phyloP scores from a whole-genome alignment of 37 sponge, comb jelly and placozoan genomes.

The Beroe forskalii region DNA sequence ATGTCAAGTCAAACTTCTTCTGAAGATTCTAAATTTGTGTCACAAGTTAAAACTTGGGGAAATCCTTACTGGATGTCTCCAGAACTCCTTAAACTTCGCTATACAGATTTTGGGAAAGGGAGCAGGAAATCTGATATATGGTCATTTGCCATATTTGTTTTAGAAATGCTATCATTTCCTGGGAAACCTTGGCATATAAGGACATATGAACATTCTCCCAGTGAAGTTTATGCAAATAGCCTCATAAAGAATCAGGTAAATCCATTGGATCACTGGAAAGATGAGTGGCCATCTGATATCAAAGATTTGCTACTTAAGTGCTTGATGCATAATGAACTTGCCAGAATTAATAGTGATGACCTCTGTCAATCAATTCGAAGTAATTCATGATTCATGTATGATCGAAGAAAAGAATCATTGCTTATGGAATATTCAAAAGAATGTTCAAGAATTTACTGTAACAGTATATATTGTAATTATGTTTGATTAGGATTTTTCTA shows the following conservation, averaged over 20 bases:
- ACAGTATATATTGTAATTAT: too few species aligned
- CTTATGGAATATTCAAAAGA: too few species aligned
- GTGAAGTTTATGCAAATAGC: background rate
- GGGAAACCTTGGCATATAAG: background rate
- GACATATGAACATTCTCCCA: background rate
- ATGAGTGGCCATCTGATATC: background rate
- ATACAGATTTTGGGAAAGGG: background rate
- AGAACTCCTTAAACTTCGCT: background rate
- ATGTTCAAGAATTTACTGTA: too few species aligned
- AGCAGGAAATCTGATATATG: background rate
- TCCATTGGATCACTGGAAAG: background rate
- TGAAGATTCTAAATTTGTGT: background rate
- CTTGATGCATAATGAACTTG: too few species aligned
- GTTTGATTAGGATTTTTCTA: too few species aligned
- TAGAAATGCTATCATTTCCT: background rate
- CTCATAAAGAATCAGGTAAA: background rate
- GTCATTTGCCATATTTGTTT: background rate
- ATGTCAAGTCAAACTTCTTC: background rate
- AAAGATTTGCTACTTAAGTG: too few species aligned
- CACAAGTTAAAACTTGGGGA: background rate
- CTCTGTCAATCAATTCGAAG: too few species aligned
- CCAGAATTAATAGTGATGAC: too few species aligned
- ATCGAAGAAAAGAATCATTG: too few species aligned
- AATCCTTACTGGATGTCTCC: background rate
- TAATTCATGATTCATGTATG: too few species aligned